phyloP scores from a whole-genome alignment of 1,140 invertebrate genomes.

The Holotrichia oblita region DNA sequence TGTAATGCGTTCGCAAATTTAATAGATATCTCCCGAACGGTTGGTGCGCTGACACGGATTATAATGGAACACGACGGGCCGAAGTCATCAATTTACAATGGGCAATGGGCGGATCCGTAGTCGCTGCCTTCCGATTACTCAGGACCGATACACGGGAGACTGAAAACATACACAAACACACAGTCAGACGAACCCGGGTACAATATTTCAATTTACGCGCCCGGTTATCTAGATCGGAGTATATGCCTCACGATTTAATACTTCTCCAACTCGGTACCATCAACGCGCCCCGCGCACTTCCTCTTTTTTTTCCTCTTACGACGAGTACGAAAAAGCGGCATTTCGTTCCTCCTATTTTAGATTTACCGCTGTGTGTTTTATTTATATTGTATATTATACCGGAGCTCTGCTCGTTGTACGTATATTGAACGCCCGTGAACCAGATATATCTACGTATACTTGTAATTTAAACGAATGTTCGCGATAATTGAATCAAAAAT shows the following conservation, averaged over 20 bases:
- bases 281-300: no score
- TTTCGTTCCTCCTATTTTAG: no score
- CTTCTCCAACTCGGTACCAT: background rate
- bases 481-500: no score
- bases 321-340: background rate
- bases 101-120: background rate
- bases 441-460: no score
- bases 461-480: no score
- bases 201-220: slow-evolving; percentile 40
- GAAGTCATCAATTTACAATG: slow-evolving; percentile 7
- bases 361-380: no score
- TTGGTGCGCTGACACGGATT: background rate
- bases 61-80: slow-evolving; percentile 9
- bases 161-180: slow-evolving; percentile 9
- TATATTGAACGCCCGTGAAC: no score
- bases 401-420: no score
- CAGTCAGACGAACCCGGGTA: background rate
- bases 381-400: no score
- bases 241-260: slow-evolving; percentile 21
- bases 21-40: background rate
- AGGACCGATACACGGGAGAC: background rate
- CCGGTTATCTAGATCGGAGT: slow-evolving; percentile 29
- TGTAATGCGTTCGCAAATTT: background rate
- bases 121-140: slow-evolving; percentile 5
- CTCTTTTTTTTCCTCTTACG: no score